These are phyloP conservation scores for Stegodyphus mimosarum DNA, from an alignment of 1,140 invertebrate genomes.

Conservation along the genomic window DNA sequence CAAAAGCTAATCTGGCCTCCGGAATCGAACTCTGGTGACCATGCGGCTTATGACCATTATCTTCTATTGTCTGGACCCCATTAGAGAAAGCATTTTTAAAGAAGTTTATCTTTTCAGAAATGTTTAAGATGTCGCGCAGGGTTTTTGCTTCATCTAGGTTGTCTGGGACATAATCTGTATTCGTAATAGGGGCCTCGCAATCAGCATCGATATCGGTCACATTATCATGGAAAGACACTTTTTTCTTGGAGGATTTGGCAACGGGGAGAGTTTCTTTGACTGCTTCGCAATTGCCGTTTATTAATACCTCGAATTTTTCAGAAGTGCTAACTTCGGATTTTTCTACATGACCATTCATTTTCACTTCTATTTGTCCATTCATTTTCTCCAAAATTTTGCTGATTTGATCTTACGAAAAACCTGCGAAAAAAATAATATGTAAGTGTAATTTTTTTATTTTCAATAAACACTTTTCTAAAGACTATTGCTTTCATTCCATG, in stretches of 20 bases:
- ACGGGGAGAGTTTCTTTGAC: background rate
- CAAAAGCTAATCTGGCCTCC: slow-evolving; percentile 48
- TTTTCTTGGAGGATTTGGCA: slow-evolving; percentile 14
- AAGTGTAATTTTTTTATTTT: no score
- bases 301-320: background rate
- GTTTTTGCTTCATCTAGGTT: background rate
- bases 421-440: no score
- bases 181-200: background rate
- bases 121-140: slow-evolving; percentile 15
- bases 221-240: slow-evolving; percentile 35
- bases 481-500: no score
- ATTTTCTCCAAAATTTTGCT: no score
- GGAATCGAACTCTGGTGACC: slow-evolving; percentile 54
- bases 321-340: background rate
- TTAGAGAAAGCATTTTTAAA: slow-evolving; percentile 11
- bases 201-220: slow-evolving; percentile 41
- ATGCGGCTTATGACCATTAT: slow-evolving; percentile 1
- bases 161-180: background rate
- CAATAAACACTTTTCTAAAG: no score
- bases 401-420: no score
- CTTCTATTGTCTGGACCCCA: no score
- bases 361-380: no score
- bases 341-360: background rate
- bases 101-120: slow-evolving; percentile 43
- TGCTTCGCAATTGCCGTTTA: no score